Base-by-base conservation (phyloP, 2,888 invertebrate species). In the Orthosia gothica region DNA sequence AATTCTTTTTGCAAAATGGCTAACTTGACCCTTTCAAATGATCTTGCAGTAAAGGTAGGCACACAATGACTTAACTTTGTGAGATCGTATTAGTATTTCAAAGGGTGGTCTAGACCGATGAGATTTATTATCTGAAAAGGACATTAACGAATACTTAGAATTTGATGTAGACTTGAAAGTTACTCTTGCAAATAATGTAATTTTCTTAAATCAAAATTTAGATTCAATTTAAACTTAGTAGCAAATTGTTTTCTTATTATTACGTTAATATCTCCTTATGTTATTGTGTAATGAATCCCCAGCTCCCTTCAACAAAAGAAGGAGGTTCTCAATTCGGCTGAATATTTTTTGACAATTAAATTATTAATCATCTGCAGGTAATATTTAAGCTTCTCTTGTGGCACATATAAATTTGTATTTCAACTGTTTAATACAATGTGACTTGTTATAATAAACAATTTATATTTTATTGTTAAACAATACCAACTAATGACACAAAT, bases 81-180 rank as follows among this genome's bases (percentile, higher is more conserved):
- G 50, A 16, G 12, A 32, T 26, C 40, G 16, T 62, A 50, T 62
- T 78, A 61, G 26, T 15, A 40, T 76, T 79, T 63, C 52, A 72
- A 76, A 32, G 40, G 20, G 5, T 49, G 45, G 76, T 73, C 61
- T 61, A 73, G 55, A 61, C 59, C 55, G 18, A 50, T 59, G 15
- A 59, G 26, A 65, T 73, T 61, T 61, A 61, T 73, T 47, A 55
- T 9, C 20, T 12, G n/a, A 64, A 72, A 54, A 40, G 12, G 18
- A 52, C 32, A 62, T 63, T 15, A 16, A 57, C 18, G 15, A 69
- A 52, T 70, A 49, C 57, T 52, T 79, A 2, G 47, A 62, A 52
- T 52, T 47, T 23, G 20, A 77, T 11, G 13, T 23, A 12, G 5
- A 49, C 2, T 50, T 13, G 40, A 49, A 76, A 79, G 52, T 63